These are phyloP conservation scores for Ataeniobius toweri DNA, from an alignment of 2,797 vertebrate genomes.

Conservation along the genomic window DNA sequence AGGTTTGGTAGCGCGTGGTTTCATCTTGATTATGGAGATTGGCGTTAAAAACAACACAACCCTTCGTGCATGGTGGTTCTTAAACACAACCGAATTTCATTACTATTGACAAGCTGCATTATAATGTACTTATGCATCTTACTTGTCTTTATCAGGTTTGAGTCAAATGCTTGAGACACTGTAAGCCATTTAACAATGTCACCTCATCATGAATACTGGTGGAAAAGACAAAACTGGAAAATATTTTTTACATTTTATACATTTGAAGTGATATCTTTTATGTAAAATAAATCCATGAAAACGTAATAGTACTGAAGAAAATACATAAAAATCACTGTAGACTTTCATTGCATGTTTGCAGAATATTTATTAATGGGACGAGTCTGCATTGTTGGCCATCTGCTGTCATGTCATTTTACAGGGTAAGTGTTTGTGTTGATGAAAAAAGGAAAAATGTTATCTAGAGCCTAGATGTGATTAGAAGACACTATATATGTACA, in stretches of 20 bases:
- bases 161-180: conserved; percentile 55
- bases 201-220: conserved; percentile 33
- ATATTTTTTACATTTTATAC: neutral
- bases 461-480: neutral
- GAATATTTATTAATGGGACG: neutral
- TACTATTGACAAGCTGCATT: conserved; percentile 86
- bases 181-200: conserved; percentile 35
- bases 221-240: neutral
- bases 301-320: neutral
- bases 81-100: conserved; percentile 78
- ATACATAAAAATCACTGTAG: neutral
- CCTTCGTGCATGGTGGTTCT: conserved; percentile 71
- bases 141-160: conserved; percentile 54
- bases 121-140: conserved; percentile 81
- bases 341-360: neutral
- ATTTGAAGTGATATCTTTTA: accelerated
- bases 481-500: neutral
- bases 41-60: conserved; percentile 77
- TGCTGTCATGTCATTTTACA: neutral
- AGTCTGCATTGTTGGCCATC: neutral
- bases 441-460: neutral
- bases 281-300: neutral
- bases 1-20: conserved; percentile 71
- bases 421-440: neutral
- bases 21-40: conserved; percentile 87